A percentile compares a stretch with the other conserved stretches of the same genome.
Conservation (phyloP, 2,888 invertebrate genomes). For the Odontocolon sp. region DNA sequence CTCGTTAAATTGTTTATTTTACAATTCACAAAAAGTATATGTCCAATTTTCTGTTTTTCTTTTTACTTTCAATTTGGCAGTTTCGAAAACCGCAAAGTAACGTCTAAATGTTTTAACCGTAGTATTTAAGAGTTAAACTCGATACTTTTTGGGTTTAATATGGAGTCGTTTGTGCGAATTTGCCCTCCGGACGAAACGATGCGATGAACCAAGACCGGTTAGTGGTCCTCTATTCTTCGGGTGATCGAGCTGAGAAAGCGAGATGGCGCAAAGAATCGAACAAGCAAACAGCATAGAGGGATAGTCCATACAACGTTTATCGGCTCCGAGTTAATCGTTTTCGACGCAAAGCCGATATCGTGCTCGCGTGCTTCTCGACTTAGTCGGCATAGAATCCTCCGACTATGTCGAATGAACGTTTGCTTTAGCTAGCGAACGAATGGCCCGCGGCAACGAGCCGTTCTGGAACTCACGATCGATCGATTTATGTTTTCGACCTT, state of each 20-base stretch:
- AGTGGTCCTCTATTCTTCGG: neutral
- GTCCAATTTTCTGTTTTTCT: too few species aligned
- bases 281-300: neutral
- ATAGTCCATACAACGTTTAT: slow-evolving; percentile 34
- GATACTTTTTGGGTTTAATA: neutral
- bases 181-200: neutral
- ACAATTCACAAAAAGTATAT: too few species aligned
- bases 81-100: too few species aligned
- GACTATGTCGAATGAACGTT: neutral
- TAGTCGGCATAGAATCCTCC: neutral
- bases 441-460: slow-evolving; percentile 32
- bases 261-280: neutral
- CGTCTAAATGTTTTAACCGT: too few species aligned
- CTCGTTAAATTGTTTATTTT: too few species aligned
- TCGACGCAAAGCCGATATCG: slow-evolving; percentile 26
- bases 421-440: neutral
- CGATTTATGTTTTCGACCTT: slow-evolving; percentile 65
- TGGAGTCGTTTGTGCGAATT: neutral
- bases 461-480: slow-evolving; percentile 59
- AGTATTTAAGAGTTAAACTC: neutral
- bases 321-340: slow-evolving; percentile 41
- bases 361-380: slow-evolving; percentile 5
- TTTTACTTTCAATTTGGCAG: too few species aligned
- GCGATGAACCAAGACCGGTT: neutral
- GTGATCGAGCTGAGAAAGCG: neutral